Percentiles rank a stretch among this genome's conserved stretches.
These are phyloP conservation scores for Coregonus clupeaformis DNA, from an alignment of 2,113 vertebrate species.

Conservation along the genomic window DNA sequence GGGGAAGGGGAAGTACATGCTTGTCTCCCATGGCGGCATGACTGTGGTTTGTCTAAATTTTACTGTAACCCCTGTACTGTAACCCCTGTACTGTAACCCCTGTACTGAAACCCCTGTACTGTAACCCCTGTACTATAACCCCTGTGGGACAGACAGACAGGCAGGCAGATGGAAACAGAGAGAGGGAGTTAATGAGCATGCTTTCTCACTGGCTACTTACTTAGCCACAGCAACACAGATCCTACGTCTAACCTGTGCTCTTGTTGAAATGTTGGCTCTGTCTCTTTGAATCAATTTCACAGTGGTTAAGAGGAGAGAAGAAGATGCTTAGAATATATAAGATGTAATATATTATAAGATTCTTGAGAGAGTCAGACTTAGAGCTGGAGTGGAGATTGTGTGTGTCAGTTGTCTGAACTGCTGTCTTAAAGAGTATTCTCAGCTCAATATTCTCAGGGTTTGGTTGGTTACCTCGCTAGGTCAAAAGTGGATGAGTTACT, in stretches of 20 bases:
- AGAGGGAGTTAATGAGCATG: background rate
- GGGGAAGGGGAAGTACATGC: conserved; percentile 16
- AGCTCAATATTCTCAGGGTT: no score
- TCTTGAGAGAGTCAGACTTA: background rate
- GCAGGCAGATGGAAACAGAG: background rate
- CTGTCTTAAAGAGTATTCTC: no score
- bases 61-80: background rate
- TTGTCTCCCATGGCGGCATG: conserved; percentile 40
- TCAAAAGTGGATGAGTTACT: no score
- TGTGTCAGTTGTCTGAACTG: no score
- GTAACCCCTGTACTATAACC: conserved; percentile 3
- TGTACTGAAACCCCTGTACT: no score
- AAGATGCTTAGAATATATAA: background rate
- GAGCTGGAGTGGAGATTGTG: background rate
- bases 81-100: conserved; percentile 11
- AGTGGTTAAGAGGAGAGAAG: background rate
- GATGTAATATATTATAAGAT: no score
- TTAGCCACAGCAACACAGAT: conserved; percentile 7
- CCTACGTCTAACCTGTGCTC: conserved; percentile 19
- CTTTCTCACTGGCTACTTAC: background rate
- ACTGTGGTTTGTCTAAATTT: conserved; percentile 26
- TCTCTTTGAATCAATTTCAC: background rate
- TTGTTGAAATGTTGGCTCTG: conserved; percentile 4
- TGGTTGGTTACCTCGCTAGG: no score
- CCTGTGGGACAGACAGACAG: background rate